Evolutionary conservation across 2,888 invertebrate genomes (phyloP).

Genomic region (Punctoribates punctum): DNA sequence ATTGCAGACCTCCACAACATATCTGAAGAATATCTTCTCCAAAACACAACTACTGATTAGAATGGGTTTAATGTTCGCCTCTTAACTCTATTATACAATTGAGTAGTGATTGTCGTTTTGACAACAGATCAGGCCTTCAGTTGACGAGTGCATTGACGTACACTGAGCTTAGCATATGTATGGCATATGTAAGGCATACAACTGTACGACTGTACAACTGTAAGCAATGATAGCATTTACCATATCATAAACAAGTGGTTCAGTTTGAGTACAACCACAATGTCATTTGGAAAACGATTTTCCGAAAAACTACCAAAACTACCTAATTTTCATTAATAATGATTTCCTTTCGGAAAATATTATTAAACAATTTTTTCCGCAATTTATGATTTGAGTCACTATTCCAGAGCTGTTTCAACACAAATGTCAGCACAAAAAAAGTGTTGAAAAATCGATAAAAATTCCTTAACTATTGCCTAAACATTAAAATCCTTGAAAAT

Average conservation of each 20-base stretch:
- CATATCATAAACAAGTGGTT: background rate
- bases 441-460: constrained; percentile 12
- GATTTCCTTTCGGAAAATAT: constrained; percentile 7
- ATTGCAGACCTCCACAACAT: too few species aligned
- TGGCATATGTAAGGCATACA: too few species aligned
- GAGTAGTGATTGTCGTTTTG: background rate
- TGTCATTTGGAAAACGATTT: background rate
- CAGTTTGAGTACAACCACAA: background rate
- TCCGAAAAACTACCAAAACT: background rate
- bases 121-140: background rate
- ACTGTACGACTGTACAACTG: background rate
- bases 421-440: background rate
- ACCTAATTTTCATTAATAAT: background rate
- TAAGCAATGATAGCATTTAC: background rate
- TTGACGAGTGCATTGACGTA: constrained; percentile 21
- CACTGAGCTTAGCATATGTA: background rate
- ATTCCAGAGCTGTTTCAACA: background rate
- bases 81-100: background rate
- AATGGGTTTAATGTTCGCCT: background rate
- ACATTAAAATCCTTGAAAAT: constrained; percentile 4
- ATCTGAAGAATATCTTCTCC: background rate
- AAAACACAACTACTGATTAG: background rate
- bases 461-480: constrained; percentile 8
- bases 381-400: background rate
- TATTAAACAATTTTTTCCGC: constrained; percentile 5